Evolutionary conservation across 2,113 vertebrate species (phyloP), one percentile per base, ranked within the genome.

Genomic region (Eulemur rufifrons): DNA sequence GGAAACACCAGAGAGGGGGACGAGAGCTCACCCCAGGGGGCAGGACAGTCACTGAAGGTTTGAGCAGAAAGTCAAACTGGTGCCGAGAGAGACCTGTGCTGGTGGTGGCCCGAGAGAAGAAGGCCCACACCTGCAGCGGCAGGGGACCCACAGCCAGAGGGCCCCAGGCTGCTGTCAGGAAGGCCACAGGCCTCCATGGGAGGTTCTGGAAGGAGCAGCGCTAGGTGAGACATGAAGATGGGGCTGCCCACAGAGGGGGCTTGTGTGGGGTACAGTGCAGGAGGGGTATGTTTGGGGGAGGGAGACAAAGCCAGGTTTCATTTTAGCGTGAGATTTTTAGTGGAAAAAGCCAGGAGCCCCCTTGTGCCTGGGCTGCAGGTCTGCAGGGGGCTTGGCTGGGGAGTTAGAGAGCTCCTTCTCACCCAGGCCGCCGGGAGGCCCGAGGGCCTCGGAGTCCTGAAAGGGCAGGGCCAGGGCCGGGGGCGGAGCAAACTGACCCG

Each of bases 251-350:
- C 37, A 52, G 17, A 10, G 69, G 15, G n/a, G 21, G 6, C 0
- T 13, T 2, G 1, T 0, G 4, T 0, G 9, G 76, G 61, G 2
- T 39, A 5, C 6, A 6, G 76, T 0, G 0, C 42, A 2, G 52
- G 29, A 21, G 52, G 25, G 27, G 42, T 13, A 8, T 52, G 10
- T 39, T 42, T 34, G 6, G 45, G 42, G 25, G 8, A 27, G 8
- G 34, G n/a, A 8, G 1, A 32, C 15, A 45, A n/a, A 78, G 76
- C 12, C 14, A 47, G 10, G 27, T 13, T 37, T 11, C 0, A 2
- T 17, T 29, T 27, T 3, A 7, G 21, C 0, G 23, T 21, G 77
- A 10, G 32, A 8, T 37, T 42, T 82, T 25, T 2, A 21, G 25
- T 3, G 7, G 13, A 10, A 32, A 27, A 50, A 7, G 29, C 4